Conservation (phyloP, 2,113 vertebrate species). For the Larimichthys crocea region DNA sequence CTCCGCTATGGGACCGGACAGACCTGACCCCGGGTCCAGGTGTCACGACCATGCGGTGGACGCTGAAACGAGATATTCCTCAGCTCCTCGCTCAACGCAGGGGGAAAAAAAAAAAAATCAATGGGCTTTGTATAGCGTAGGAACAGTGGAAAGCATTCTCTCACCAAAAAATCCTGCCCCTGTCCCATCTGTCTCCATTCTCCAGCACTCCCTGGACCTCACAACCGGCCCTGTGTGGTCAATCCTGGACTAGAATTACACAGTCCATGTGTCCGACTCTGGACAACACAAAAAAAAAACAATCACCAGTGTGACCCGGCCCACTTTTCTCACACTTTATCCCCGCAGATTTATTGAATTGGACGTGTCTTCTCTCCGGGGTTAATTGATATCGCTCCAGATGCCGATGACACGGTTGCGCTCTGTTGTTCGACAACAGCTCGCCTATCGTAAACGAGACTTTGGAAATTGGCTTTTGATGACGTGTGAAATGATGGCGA, state of each 20-base stretch:
- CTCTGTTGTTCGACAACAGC: constrained; percentile 28
- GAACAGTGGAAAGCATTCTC: constrained; percentile 81
- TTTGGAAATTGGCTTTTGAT: constrained; percentile 30
- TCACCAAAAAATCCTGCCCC: constrained; percentile 64
- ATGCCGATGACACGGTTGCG: constrained; percentile 28
- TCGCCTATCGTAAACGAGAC: not conserved
- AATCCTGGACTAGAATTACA: constrained; percentile 80
- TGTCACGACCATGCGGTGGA: constrained; percentile 75
- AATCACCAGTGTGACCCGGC: constrained; percentile 41
- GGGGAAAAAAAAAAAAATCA: constrained; percentile 75
- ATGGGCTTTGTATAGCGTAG: constrained; percentile 79
- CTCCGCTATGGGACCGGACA: constrained; percentile 46
- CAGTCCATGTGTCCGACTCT: constrained; percentile 76
- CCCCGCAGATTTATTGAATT: constrained; percentile 41
- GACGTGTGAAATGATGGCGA: constrained; percentile 26
- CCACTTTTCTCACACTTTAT: constrained; percentile 66
- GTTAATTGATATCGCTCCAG: constrained; percentile 55
- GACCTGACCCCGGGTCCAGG: constrained; percentile 78
- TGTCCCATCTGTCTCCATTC: constrained; percentile 83
- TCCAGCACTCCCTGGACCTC: constrained; percentile 61
- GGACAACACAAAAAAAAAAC: constrained; percentile 69
- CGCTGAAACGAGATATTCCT: constrained; percentile 83
- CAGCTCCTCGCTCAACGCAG: constrained; percentile 68
- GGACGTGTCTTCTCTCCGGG: not conserved
- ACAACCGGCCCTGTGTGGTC: constrained; percentile 79